phyloP scores from a whole-genome alignment of 2,888 invertebrate species.

The Heliconius charithonia region DNA sequence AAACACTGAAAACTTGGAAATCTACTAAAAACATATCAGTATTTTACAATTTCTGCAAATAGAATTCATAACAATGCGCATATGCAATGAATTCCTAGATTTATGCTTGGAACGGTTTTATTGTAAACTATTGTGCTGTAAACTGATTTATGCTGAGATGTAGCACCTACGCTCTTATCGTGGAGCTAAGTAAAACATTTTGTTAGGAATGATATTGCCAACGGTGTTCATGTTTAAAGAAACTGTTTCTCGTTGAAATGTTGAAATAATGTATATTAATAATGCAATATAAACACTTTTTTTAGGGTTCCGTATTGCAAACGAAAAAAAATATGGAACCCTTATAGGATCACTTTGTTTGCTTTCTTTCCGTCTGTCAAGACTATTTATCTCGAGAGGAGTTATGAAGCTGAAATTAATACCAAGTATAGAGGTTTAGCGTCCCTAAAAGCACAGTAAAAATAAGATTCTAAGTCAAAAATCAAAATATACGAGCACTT shows the following conservation, averaged over 20 bases:
- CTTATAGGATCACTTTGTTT: too few relatives aligned
- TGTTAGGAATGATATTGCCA: conserved; percentile 4
- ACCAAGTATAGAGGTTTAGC: too few relatives aligned
- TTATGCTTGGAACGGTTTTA: conserved; percentile 28
- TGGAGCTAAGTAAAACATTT: conserved; percentile 15
- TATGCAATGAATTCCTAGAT: conserved; percentile 28
- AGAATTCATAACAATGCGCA: conserved; percentile 29
- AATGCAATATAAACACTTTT: too few relatives aligned
- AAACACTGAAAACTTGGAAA: too few relatives aligned
- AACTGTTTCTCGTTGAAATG: not conserved
- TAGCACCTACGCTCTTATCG: conserved; percentile 12
- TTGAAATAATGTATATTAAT: not conserved
- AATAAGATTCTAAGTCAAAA: too few relatives aligned
- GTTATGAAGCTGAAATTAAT: too few relatives aligned
- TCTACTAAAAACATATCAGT: conserved; percentile 10
- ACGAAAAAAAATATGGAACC: too few relatives aligned
- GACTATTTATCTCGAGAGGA: too few relatives aligned
- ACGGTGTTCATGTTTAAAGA: conserved; percentile 10
- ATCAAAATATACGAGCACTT: too few relatives aligned
- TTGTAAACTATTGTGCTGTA: conserved; percentile 27
- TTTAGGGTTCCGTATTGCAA: too few relatives aligned
- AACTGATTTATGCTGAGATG: conserved; percentile 26
- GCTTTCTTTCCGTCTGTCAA: too few relatives aligned
- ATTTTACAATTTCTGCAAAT: conserved; percentile 19
- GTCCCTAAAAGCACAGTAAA: too few relatives aligned